Percentiles rank a stretch among this genome's conserved stretches.
Evolutionary conservation across 2,888 invertebrate genomes (phyloP).

Genomic region (Apotomis turbidana): DNA sequence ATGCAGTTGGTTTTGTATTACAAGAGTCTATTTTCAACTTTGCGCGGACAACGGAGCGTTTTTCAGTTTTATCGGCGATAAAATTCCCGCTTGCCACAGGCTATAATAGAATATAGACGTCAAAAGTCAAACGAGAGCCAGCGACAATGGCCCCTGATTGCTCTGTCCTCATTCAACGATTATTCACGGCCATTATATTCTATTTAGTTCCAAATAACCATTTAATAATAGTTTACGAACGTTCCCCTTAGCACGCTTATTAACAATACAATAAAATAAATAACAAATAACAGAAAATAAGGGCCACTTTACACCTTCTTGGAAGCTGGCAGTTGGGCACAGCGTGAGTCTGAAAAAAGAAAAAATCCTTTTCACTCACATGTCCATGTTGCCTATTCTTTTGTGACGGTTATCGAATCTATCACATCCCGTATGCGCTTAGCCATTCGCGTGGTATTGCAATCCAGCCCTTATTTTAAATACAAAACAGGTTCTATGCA

Average conservation of each 20-base stretch:
- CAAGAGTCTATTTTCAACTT: constrained; percentile 45
- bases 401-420: constrained; percentile 59
- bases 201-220: constrained; percentile 83
- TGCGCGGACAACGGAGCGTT: constrained; percentile 33
- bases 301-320: constrained; percentile 82
- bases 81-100: constrained; percentile 54
- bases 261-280: constrained; percentile 84
- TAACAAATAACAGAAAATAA: constrained; percentile 77
- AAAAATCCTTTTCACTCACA: constrained; percentile 57
- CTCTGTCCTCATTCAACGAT: constrained; percentile 72
- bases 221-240: constrained; percentile 79
- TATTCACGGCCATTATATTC: constrained; percentile 83
- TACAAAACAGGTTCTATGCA: constrained; percentile 23
- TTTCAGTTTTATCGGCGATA: constrained; percentile 47
- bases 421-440: constrained; percentile 46
- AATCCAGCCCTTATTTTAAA: constrained; percentile 48
- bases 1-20: constrained; percentile 31
- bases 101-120: constrained; percentile 68
- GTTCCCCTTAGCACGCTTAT: constrained; percentile 79
- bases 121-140: constrained; percentile 67
- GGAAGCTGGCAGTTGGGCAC: constrained; percentile 76
- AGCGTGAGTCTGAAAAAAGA: constrained; percentile 62
- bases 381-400: constrained; percentile 60
- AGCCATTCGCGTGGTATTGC: constrained; percentile 26
- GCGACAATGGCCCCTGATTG: constrained; percentile 77